Evolutionary conservation across 2,113 vertebrate species (phyloP).

Genomic region (Vombatus ursinus): DNA sequence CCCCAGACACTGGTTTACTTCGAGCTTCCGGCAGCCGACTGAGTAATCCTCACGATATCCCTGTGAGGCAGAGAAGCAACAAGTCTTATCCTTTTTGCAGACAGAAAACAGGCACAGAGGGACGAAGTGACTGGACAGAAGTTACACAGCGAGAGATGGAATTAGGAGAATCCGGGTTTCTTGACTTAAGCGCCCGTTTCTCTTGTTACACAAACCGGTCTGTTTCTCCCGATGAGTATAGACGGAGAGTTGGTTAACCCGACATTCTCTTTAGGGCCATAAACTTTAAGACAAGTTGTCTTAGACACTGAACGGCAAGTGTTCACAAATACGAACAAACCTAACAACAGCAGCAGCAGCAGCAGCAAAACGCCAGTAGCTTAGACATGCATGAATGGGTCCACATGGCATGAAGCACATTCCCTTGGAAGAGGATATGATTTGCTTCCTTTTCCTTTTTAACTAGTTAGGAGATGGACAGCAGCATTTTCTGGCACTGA

Average conservation of each 20-base stretch:
- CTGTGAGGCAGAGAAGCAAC: conserved; percentile 78
- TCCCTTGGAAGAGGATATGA: not conserved
- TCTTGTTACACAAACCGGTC: conserved; percentile 48
- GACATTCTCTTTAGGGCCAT: not conserved
- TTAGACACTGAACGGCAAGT: not conserved
- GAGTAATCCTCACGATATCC: conserved; percentile 75
- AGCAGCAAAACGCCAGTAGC: not conserved
- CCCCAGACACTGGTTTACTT: not conserved
- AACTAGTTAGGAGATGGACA: not conserved
- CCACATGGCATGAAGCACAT: not conserved
- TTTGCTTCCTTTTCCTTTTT: not conserved
- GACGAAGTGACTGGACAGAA: conserved; percentile 54
- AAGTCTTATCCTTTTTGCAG: conserved; percentile 72
- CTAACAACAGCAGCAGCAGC: not conserved
- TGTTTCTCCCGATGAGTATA: not conserved
- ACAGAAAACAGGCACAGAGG: conserved; percentile 77
- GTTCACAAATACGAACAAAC: not conserved
- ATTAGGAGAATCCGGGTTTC: conserved; percentile 71
- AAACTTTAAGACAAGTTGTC: not conserved
- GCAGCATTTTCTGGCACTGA: not conserved
- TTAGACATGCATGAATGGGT: not conserved
- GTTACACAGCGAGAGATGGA: conserved; percentile 72
- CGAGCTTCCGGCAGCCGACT: conserved; percentile 15
- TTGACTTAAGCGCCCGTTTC: conserved; percentile 67
- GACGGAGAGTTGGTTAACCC: not conserved